These are phyloP conservation scores for Aphis craccivora DNA, from an alignment of 1,140 invertebrate genomes.

Conservation along the genomic window DNA sequence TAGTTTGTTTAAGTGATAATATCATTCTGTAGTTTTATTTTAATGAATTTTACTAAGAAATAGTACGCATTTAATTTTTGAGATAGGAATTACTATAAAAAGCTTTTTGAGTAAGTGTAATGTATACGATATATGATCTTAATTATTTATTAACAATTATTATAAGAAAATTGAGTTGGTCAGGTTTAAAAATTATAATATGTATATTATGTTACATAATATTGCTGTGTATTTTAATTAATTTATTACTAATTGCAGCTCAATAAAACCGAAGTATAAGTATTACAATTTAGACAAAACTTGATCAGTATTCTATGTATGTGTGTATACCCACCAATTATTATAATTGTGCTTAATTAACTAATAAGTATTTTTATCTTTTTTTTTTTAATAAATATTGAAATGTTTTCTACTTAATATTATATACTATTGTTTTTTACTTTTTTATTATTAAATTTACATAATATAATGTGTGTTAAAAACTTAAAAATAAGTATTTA, in stretches of 20 bases:
- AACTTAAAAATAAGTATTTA: not conserved
- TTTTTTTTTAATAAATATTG: not conserved
- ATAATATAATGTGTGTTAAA: no score
- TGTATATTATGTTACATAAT: not conserved
- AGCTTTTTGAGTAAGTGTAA: not conserved
- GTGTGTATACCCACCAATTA: not conserved
- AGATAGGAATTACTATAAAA: not conserved
- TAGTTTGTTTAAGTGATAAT: not conserved
- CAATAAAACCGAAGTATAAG: not conserved
- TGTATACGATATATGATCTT: not conserved
- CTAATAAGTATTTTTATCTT: not conserved
- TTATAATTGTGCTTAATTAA: slow-evolving; percentile 12
- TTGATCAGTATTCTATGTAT: not conserved
- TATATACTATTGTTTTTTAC: not conserved
- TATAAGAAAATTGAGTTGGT: not conserved
- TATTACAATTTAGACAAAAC: not conserved
- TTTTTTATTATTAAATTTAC: not conserved
- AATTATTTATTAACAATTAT: not conserved
- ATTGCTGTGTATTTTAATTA: not conserved
- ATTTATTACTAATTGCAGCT: not conserved
- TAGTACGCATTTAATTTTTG: not conserved
- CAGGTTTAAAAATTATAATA: not conserved
- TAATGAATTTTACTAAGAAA: not conserved
- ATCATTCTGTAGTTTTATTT: not conserved
- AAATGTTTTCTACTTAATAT: not conserved